A percentile compares a stretch with the other conserved stretches of the same genome.
phyloP scores from a whole-genome alignment of 2,888 invertebrate species.

The Hirtodrosophila cameraria region DNA sequence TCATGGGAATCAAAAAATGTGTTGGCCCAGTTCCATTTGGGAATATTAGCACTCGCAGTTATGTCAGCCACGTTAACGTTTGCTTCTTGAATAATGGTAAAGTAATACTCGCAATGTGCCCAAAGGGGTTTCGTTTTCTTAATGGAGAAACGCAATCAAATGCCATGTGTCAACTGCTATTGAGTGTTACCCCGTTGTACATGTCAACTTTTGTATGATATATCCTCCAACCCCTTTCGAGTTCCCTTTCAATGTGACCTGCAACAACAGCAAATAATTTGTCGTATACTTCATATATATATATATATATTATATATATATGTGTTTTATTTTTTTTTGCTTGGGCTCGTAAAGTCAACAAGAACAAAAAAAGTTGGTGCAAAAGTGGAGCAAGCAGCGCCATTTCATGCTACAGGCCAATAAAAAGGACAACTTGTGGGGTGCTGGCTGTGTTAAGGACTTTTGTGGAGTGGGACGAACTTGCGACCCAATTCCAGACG shows the following conservation, averaged over 20 bases:
- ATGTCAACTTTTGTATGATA: constrained; percentile 37
- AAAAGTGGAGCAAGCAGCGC: constrained; percentile 54
- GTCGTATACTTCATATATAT: constrained; percentile 48
- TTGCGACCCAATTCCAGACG: constrained; percentile 73
- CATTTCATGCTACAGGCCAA: constrained; percentile 70
- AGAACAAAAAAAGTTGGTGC: not conserved
- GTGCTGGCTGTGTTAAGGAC: not conserved
- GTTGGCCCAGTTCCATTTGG: constrained; percentile 28
- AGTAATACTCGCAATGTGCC: constrained; percentile 20
- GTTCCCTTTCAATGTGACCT: constrained; percentile 37
- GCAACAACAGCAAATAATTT: constrained; percentile 62
- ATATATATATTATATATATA: not conserved
- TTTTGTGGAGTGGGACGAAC: not conserved
- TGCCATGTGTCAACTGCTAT: constrained; percentile 60
- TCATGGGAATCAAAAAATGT: not conserved
- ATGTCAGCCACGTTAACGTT: constrained; percentile 11
- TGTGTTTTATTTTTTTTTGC: too few relatives aligned
- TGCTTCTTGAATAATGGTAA: constrained; percentile 1
- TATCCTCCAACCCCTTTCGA: not conserved
- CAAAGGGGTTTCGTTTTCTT: constrained; percentile 26
- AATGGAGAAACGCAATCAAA: constrained; percentile 55
- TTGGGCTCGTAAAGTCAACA: constrained; percentile 57
- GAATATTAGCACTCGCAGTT: constrained; percentile 21
- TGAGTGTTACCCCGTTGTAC: constrained; percentile 32
- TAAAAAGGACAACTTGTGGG: constrained; percentile 52